A percentile compares a stretch with the other conserved stretches of the same genome.
phyloP scores from a whole-genome alignment of 2,888 invertebrate genomes.

The Cheilosia grossa region DNA sequence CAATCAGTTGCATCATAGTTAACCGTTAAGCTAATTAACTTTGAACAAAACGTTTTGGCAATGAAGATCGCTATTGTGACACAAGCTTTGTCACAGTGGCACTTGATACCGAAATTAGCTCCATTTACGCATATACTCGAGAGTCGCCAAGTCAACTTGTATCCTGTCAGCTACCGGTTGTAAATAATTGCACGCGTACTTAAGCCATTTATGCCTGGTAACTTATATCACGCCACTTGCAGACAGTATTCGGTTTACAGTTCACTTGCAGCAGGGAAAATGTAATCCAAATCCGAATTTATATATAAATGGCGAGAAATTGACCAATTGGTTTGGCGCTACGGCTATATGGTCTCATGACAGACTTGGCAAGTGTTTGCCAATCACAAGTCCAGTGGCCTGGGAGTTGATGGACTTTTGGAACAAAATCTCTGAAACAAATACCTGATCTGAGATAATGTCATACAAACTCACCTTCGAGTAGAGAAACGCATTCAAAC shows the following conservation, averaged over 20 bases:
- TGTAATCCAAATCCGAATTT: slow-evolving; percentile 4
- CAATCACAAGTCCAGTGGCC: not conserved
- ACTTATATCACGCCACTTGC: slow-evolving; percentile 20
- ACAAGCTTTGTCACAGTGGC: too few relatives aligned
- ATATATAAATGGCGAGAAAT: slow-evolving; percentile 28
- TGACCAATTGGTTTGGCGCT: slow-evolving; percentile 15
- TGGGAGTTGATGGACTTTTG: not conserved
- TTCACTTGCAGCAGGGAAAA: not conserved
- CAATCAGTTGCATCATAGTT: too few relatives aligned
- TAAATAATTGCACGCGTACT: slow-evolving; percentile 18
- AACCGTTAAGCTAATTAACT: too few relatives aligned
- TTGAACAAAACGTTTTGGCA: too few relatives aligned
- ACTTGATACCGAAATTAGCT: not conserved
- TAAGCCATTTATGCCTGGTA: slow-evolving; percentile 9
- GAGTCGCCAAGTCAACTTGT: slow-evolving; percentile 13
- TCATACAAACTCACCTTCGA: not conserved
- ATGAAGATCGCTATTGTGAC: too few relatives aligned
- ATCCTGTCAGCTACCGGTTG: slow-evolving; percentile 53
- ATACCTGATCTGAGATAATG: not conserved
- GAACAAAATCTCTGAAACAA: not conserved
- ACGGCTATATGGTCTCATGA: slow-evolving; percentile 3
- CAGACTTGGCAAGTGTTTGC: slow-evolving; percentile 29
- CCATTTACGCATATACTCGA: slow-evolving; percentile 1
- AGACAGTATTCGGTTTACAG: not conserved
- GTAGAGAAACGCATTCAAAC: not conserved